Conservation (phyloP, 2,888 invertebrate species). For the Eupithecia abbreviata region DNA sequence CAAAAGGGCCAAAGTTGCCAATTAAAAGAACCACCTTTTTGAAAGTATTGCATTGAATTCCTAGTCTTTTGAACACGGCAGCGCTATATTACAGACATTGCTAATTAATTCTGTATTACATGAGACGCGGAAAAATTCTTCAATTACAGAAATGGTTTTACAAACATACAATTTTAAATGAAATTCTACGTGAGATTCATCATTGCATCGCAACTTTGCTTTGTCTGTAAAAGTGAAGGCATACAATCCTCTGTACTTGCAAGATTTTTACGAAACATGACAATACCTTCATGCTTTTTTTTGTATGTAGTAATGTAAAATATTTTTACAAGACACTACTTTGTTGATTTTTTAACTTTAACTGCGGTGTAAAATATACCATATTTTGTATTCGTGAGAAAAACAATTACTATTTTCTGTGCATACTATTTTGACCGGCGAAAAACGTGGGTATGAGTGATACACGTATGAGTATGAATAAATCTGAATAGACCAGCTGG, state of each 20-base stretch:
- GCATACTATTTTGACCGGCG: no score
- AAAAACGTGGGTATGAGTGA: no score
- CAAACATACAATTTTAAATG: conserved; percentile 18
- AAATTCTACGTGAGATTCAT: not conserved
- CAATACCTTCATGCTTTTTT: not conserved
- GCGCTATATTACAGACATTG: conserved; percentile 13
- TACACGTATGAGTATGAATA: not conserved
- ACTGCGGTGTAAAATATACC: no score
- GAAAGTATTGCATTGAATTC: conserved; percentile 30
- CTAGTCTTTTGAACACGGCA: conserved; percentile 22
- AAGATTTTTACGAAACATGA: not conserved
- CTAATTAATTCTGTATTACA: conserved; percentile 20
- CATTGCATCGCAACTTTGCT: not conserved
- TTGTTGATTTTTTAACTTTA: no score
- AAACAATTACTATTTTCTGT: no score
- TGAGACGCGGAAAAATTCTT: conserved; percentile 8
- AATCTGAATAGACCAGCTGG: not conserved
- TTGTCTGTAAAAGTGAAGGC: not conserved
- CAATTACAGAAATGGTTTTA: conserved; percentile 7
- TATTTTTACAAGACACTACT: no score
- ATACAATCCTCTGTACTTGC: not conserved
- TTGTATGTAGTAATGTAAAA: no score
- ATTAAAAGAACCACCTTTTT: conserved; percentile 26
- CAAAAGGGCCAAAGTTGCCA: conserved; percentile 30
- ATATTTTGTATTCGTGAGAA: no score